Evolutionary conservation across 2,888 invertebrate genomes (phyloP), one percentile per base, ranked within the genome.

Genomic region (Serripes groenlandicus): DNA sequence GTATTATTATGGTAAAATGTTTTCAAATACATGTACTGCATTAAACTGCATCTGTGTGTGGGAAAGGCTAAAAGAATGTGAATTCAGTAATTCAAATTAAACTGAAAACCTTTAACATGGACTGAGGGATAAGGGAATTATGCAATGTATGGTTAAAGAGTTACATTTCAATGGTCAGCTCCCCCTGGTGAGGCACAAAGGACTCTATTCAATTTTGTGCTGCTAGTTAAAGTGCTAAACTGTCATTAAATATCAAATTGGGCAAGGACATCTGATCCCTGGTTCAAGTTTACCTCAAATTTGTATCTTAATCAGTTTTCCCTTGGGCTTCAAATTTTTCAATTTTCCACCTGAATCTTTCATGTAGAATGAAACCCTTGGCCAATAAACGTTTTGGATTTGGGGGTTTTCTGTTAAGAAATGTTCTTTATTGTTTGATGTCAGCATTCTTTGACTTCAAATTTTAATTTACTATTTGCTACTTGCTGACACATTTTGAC

Each of bases 211-310:
- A 66, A 56, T 11, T 28, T 26, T 28, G 18, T n/a, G 56, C 56
- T 26, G 21, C 66, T 26, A 42, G 37, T 66, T 66, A 66, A 62
- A 26, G 23, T 42, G 42, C 66, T 66, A 66, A 66, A 66, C 66
- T 66, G 66, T 66, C 35, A 66, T 66, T 66, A 66, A 66, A 35
- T 66, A 66, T 37, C 42, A 34, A 66, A 42, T 66, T 66, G 66
- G 28, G 66, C 42, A 28, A 26, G 23, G 66, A 66, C 66, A 66
- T 42, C 66, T 66, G 66, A 66, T 66, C 37, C 42, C 28, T 23
- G 66, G 28, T 42, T 66, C 66, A 42, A 42, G 42, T 66, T 66
- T 66, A 23, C 66, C 37, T 35, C 23, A 34, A 66, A 66, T 42
- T 66, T 66, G 66, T 66, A 42, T 66, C 66, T 66, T 66, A 66